These are phyloP conservation scores for Scytalopus superciliaris DNA, from an alignment of 2,113 vertebrate genomes.

Conservation along the genomic window DNA sequence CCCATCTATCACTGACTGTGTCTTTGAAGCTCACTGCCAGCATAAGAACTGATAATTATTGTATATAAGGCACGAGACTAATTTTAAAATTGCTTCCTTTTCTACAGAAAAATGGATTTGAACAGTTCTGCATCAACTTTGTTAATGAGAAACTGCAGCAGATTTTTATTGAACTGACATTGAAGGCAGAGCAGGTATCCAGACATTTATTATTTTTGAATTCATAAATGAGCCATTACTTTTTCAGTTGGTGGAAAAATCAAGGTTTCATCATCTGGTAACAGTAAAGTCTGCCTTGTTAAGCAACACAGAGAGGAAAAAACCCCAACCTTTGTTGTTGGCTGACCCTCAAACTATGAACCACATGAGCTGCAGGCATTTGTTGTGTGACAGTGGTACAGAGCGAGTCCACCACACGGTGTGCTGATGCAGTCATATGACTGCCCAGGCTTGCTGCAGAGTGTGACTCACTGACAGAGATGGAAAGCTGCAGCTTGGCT, in stretches of 20 bases:
- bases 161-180: slow-evolving; percentile 96
- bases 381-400: neutral
- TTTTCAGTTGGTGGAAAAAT: neutral
- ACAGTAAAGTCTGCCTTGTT: slow-evolving; percentile 26
- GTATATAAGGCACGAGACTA: neutral
- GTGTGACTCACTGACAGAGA: slow-evolving; percentile 50
- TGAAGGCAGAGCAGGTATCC: slow-evolving; percentile 96
- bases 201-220: neutral
- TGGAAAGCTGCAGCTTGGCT: slow-evolving; percentile 9
- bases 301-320: neutral
- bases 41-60: neutral
- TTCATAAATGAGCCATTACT: neutral
- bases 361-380: neutral
- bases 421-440: neutral
- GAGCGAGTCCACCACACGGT: neutral
- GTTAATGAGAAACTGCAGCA: slow-evolving; percentile 98
- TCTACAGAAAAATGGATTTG: slow-evolving; percentile 96
- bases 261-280: neutral
- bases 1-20: neutral
- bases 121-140: slow-evolving; percentile 99
- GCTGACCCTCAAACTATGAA: neutral
- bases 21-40: slow-evolving; percentile 20
- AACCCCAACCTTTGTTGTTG: neutral
- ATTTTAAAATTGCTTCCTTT: slow-evolving; percentile 17
- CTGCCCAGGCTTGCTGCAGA: slow-evolving; percentile 5